Conservation (phyloP, 2,797 vertebrate genomes). For the Sebastiscus tertius region DNA sequence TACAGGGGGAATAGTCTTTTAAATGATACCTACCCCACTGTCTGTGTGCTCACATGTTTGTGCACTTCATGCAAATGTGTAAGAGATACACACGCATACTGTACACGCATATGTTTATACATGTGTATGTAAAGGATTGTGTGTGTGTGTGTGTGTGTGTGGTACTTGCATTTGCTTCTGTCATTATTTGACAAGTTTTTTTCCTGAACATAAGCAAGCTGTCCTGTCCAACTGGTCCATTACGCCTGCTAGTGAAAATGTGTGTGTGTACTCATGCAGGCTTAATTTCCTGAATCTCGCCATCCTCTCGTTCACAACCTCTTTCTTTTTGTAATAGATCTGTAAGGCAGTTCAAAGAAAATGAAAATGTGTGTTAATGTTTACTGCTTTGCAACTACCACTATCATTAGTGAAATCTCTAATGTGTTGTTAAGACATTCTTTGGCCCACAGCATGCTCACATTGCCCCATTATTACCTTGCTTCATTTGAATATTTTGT, state of each 20-base stretch:
- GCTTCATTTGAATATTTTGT: slow-evolving; percentile 57
- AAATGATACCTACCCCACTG: slow-evolving; percentile 76
- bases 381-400: slow-evolving; percentile 58
- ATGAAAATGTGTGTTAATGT: slow-evolving; percentile 71
- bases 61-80: slow-evolving; percentile 35
- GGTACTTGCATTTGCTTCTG: slow-evolving; percentile 18
- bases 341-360: slow-evolving; percentile 64
- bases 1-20: slow-evolving; percentile 74
- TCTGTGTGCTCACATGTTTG: slow-evolving; percentile 29
- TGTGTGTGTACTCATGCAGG: slow-evolving; percentile 60
- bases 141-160: background rate
- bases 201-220: slow-evolving; percentile 77
- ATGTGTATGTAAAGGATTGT: slow-evolving; percentile 9
- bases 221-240: slow-evolving; percentile 79
- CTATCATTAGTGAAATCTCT: slow-evolving; percentile 66
- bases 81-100: slow-evolving; percentile 8
- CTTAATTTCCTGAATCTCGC: slow-evolving; percentile 66
- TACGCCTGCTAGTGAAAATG: slow-evolving; percentile 64
- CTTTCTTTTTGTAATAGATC: slow-evolving; percentile 57
- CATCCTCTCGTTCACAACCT: slow-evolving; percentile 31
- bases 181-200: slow-evolving; percentile 67
- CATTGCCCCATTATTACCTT: slow-evolving; percentile 44
- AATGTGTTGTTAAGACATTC: slow-evolving; percentile 70
- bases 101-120: slow-evolving; percentile 8
- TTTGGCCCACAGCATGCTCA: slow-evolving; percentile 47